Conservation (phyloP, 2,888 invertebrate genomes). For the Acholoe squamosa region DNA sequence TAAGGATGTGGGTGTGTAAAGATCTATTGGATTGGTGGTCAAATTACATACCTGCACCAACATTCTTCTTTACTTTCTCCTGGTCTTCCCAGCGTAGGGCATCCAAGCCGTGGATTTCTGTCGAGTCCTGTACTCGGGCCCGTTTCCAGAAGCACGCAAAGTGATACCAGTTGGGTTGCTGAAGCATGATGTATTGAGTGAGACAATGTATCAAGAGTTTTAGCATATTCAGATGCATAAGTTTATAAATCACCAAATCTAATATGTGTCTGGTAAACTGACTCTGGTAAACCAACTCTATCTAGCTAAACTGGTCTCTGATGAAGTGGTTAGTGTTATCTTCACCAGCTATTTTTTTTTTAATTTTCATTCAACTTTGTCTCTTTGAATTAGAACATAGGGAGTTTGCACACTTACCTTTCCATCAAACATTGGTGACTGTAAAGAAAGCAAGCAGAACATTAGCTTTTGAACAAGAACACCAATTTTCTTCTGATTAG, state of each 20-base stretch:
- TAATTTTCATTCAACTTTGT: too few relatives aligned
- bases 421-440: slow-evolving; percentile 73
- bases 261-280: too few relatives aligned
- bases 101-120: slow-evolving; percentile 88
- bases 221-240: not conserved
- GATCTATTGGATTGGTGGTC: too few relatives aligned
- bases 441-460: slow-evolving; percentile 65
- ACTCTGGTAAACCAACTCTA: too few relatives aligned
- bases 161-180: slow-evolving; percentile 93
- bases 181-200: slow-evolving; percentile 52
- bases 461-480: not conserved
- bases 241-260: not conserved
- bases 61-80: slow-evolving; percentile 87
- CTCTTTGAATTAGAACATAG: too few relatives aligned
- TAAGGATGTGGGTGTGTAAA: too few relatives aligned
- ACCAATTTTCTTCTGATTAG: too few relatives aligned
- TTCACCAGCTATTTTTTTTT: too few relatives aligned
- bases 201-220: not conserved
- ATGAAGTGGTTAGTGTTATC: too few relatives aligned
- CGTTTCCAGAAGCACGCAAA: slow-evolving; percentile 92
- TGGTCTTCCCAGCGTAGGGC: slow-evolving; percentile 93
- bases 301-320: too few relatives aligned
- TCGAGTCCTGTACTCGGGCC: slow-evolving; percentile 89
- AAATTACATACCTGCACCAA: not conserved
- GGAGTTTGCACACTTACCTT: slow-evolving; percentile 70